Base-by-base conservation (phyloP, 1,140 invertebrate species). In the Daktulosphaira vitifoliae region DNA sequence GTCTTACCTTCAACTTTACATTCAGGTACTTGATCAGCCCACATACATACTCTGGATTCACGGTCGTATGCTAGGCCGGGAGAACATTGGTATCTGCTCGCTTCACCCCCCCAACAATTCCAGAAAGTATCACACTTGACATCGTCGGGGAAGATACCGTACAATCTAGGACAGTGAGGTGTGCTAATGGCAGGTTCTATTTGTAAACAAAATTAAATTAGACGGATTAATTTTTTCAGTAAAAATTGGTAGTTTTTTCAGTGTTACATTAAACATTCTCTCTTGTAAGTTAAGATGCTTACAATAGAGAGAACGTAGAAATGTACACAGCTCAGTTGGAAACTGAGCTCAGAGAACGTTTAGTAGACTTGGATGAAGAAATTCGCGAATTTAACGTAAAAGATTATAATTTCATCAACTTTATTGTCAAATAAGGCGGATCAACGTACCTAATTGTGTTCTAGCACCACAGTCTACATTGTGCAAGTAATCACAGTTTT, bases 41-140 rank as follows among this genome's bases (percentile, higher is more conserved):
- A 94, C 87, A 92, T 92, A 78, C 91, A 94, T 48, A 95, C 91
- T 66, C 90, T 83, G 39, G 90, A 85, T 75, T 91, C 89, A 67
- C 89, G 83, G 78, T 95, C 91, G 77, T 95, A 96, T 68, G 92
- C 92, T 6, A 96, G 78, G 71, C 92, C 92, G 69, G 92, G 90
- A 70, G 90, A 91, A 79, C 92, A 96, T 74, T 93, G 89, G 74
- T 95, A 96, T 69, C 88, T 84, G 70, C 88, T 92, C 8, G 90
- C 85, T 76, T 94, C 91, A 39, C 92, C 92, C 76, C 92, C 92
- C 90, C 92, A 94, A 77, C 92, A 96, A 75, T 92, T 93, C 88
- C 90, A 95, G 85, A 95, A 96, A 1, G 89, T 87, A 74, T 92
- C 88, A 76, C 92, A 94, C 75, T 93, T 91, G 67, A 80, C 77